Conservation (phyloP, 2,888 invertebrate genomes). For the Eupithecia abbreviata region DNA sequence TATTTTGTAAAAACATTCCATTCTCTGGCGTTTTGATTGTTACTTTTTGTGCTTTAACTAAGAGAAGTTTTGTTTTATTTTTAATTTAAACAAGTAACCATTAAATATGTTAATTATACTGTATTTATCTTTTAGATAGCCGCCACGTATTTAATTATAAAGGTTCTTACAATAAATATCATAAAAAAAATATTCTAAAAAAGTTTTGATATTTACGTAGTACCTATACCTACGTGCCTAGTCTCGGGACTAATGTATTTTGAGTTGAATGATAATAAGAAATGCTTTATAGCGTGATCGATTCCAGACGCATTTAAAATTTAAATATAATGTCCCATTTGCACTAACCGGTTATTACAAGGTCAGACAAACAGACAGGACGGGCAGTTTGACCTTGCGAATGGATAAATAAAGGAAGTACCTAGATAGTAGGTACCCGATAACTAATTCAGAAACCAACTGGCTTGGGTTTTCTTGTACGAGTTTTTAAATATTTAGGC, state of each 20-base stretch:
- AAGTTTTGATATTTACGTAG: no score
- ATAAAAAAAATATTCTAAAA: no score
- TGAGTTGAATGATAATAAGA: background rate
- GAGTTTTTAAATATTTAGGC: background rate
- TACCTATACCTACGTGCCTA: no score
- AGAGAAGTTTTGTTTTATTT: no score
- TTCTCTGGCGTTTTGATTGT: background rate
- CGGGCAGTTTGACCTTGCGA: background rate
- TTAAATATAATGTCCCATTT: background rate
- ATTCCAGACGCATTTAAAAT: background rate
- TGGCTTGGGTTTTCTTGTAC: background rate
- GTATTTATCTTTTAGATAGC: no score
- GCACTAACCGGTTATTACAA: background rate
- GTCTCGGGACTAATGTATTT: no score
- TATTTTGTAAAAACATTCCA: no score
- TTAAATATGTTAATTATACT: no score
- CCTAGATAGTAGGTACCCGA: background rate
- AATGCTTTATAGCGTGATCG: background rate
- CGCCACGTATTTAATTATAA: no score
- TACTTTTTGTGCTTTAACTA: no score
- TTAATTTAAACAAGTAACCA: no score
- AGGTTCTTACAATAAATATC: no score
- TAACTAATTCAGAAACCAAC: background rate
- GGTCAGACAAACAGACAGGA: background rate
- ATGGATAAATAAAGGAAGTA: background rate